These are phyloP conservation scores for Benitochromis conjunctus DNA, from an alignment of 2,113 vertebrate species.

Conservation along the genomic window DNA sequence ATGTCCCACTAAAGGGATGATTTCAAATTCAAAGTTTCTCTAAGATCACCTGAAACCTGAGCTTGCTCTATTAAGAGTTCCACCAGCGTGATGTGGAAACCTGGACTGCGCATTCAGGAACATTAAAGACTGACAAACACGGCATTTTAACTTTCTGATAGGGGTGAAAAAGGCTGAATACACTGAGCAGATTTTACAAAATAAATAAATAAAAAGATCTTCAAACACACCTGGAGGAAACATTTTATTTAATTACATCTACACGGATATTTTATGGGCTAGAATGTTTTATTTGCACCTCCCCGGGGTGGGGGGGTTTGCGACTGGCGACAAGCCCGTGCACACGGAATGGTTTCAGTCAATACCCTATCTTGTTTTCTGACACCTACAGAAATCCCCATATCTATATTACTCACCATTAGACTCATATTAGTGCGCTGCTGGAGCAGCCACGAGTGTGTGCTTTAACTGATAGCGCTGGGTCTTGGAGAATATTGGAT, in stretches of 20 bases:
- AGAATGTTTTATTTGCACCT: neutral
- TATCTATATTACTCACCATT: constrained; percentile 58
- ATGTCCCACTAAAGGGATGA: neutral
- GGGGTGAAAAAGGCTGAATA: neutral
- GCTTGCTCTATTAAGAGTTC: neutral
- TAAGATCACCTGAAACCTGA: neutral
- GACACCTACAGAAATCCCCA: constrained; percentile 49
- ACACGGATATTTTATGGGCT: neutral
- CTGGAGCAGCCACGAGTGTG: constrained; percentile 2
- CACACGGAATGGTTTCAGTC: constrained; percentile 7
- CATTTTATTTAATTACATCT: neutral
- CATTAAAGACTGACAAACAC: neutral
- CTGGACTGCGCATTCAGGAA: neutral
- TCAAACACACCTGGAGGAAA: neutral
- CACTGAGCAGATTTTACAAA: neutral
- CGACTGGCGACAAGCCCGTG: neutral
- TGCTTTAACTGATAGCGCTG: constrained; percentile 39
- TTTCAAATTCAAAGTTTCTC: neutral
- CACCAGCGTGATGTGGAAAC: neutral
- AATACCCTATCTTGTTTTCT: constrained; percentile 38
- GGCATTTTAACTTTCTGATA: neutral
- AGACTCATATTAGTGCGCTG: constrained; percentile 52
- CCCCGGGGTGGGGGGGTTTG: neutral
- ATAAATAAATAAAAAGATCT: neutral
- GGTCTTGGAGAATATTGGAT: neutral